Base-by-base conservation (phyloP, 2,888 invertebrate species). In the Chymomyza procnemis region DNA sequence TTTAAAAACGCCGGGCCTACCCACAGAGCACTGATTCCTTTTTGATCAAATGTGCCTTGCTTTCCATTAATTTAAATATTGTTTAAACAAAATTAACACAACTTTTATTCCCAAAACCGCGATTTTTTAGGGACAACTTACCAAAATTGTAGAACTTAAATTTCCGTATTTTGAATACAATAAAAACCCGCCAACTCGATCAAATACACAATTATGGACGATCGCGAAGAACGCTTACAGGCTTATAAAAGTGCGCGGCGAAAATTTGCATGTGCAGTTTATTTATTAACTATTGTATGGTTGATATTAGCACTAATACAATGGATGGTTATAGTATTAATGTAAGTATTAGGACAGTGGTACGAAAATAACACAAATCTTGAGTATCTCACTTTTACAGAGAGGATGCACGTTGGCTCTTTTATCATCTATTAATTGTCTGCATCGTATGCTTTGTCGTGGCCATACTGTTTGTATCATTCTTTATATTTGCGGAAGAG, bases 401-500 rank as follows among this genome's bases (percentile, higher is more conserved):
- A 21, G 47, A 52, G 3, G 48, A 59, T 47, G 46, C 54, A 5
- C 54, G 57, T 5, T 34, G 18, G 1, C 5, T 71, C 9, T 5
- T 9, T 0, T 4, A 65, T 0, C 56, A 55, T n/a, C n/a, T 74
- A 73, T 18, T 79, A 73, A n/a, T n/a, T 64, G 67, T 87, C 5
- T 72, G 79, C 47, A 64, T 79, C 0, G 26, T 77, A n/a, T 75
- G 69, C 30, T 80, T 89, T 16, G 12, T 48, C 0, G 0, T 88
- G 5, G 79, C 75, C 5, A 70, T 88, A 30, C 1, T 73, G 0
- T 5, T 79, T 30, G 59, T 75, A 1, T 54, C 83, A 0, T 0
- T 80, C 6, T 87, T 85, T 47, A 75, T 88, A 34, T 88, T 88
- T 61, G 70, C 79, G 12, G 85, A 88, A 26, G 26, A 65, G 41